These are phyloP conservation scores for Ferrisia virgata DNA, from an alignment of 2,888 invertebrate genomes.

Conservation along the genomic window DNA sequence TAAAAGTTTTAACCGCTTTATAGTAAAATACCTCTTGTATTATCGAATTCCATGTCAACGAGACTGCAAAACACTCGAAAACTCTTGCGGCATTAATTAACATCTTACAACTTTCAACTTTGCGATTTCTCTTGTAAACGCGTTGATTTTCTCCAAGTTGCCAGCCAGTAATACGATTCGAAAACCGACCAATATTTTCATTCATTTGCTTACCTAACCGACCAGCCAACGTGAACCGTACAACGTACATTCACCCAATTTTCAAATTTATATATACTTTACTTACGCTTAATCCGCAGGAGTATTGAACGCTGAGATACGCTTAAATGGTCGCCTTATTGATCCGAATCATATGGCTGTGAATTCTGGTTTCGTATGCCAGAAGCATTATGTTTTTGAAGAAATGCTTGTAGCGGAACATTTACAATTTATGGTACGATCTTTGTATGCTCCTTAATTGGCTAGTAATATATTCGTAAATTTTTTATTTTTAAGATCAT, in stretches of 20 bases:
- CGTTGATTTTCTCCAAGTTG: background rate
- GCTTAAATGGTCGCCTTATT: conserved; percentile 66
- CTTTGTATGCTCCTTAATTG: too few species aligned
- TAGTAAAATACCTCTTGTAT: background rate
- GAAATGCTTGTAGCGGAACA: conserved; percentile 77
- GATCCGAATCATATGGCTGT: conserved; percentile 65
- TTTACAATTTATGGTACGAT: conserved; percentile 77
- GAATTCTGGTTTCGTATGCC: conserved; percentile 81
- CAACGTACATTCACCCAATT: background rate
- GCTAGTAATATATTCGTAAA: too few species aligned
- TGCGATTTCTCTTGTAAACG: background rate
- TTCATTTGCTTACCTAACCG: too few species aligned
- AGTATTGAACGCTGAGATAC: conserved; percentile 65
- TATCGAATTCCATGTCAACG: conserved; percentile 14
- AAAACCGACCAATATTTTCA: background rate
- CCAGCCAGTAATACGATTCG: background rate
- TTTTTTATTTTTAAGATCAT: too few species aligned
- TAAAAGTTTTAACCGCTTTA: background rate
- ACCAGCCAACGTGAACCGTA: too few species aligned
- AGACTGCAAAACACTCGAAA: background rate
- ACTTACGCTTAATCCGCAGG: conserved; percentile 54
- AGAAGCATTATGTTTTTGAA: conserved; percentile 76
- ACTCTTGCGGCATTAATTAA: conserved; percentile 1
- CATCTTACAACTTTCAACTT: conserved; percentile 5
- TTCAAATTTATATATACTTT: too few species aligned